Evolutionary conservation across 1,140 invertebrate genomes (phyloP), one percentile per base, ranked within the genome.

Genomic region (Drosophila azteca): DNA sequence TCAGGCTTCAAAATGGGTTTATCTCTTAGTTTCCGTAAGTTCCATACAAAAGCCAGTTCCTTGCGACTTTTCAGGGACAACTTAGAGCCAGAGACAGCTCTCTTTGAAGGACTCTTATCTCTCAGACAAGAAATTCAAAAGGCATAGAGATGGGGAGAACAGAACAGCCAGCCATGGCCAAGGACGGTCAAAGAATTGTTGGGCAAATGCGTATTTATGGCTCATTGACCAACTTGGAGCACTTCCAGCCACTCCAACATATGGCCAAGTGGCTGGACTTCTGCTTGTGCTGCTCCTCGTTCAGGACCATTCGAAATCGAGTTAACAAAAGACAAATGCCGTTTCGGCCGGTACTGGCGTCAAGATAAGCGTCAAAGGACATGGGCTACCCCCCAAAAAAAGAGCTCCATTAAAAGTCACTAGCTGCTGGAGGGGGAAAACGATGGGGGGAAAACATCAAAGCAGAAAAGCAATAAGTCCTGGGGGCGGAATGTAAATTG

Each of bases 301-400:
- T 41, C 3, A 6, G 4, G 2, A 7, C 15, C 50, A 45, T 22
- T 8, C 48, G 29, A 83, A 83, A 71, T 79, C 79, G 71, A 84
- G 75, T 83, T 76, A 79, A 74, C 53, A 68, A 61, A 85, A 84
- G 80, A 79, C 59, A 82, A 82, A 74, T 73, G 62, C 63, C 15
- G 45, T 26, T 52, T 41, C 15, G 15, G 11, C 15, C 20, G 11
- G 29, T 24, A n/a, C 70, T 64, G 59, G 68, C 45, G 60, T 50
- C 58, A 77, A 66, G 81, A 85, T 85, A 85, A 85, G 82, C 78
- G 82, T 71, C 82, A 87, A 87, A 82, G 82, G 74, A 85, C 82
- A 71, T 78, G 68, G 68, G 39, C 45, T 31, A 15, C 20, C 26
- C 45, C 13, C 52, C 17, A 20, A 55, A 39, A 67, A 61, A 26